phyloP scores from a whole-genome alignment of 2,113 vertebrate genomes.

The Proteles cristata region DNA sequence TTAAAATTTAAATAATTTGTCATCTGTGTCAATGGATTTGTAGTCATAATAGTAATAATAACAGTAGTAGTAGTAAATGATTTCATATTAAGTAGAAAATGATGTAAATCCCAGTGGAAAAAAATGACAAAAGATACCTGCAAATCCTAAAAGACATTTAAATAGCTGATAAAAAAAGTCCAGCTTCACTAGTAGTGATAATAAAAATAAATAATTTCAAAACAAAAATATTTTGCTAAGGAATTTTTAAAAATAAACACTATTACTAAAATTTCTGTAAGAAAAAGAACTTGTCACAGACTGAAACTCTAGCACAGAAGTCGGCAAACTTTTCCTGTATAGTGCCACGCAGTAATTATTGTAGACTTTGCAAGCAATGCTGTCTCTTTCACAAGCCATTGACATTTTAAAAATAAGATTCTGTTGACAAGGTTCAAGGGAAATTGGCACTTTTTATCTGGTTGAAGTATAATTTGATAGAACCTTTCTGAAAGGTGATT shows the following conservation, averaged over 20 bases:
- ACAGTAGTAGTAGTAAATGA: not conserved
- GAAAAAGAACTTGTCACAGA: not conserved
- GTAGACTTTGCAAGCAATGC: not conserved
- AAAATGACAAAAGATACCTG: constrained; percentile 1
- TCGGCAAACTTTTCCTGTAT: not conserved
- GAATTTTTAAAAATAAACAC: not conserved
- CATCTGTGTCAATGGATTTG: not conserved
- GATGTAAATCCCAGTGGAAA: not conserved
- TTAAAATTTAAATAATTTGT: not conserved
- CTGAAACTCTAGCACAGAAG: not conserved
- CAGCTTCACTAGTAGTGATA: not conserved
- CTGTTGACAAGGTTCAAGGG: not conserved
- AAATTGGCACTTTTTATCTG: not conserved
- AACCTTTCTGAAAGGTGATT: constrained; percentile 15
- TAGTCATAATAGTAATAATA: not conserved
- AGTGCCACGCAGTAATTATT: not conserved
- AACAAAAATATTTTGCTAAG: not conserved
- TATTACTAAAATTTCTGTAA: not conserved
- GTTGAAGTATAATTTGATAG: not conserved
- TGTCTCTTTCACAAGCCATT: not conserved
- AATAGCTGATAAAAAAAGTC: not conserved
- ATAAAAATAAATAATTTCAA: not conserved
- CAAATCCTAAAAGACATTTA: not conserved
- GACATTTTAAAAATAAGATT: not conserved
- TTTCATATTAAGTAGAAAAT: not conserved